These are phyloP conservation scores for Olivierus martensii DNA, from an alignment of 1,140 invertebrate genomes.

Conservation along the genomic window DNA sequence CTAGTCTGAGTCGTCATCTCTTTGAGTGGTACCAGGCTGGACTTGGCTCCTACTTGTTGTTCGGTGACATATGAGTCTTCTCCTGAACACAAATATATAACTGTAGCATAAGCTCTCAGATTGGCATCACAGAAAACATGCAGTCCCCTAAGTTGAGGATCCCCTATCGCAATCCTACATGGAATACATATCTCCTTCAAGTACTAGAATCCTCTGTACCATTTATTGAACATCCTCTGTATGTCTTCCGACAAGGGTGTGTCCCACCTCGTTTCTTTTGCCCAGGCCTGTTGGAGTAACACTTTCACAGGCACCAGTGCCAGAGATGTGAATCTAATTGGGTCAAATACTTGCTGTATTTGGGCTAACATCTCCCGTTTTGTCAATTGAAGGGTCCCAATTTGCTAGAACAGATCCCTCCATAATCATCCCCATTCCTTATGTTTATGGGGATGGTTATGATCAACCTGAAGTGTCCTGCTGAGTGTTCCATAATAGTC, in stretches of 20 bases:
- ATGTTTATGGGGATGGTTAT: neutral
- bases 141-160: no score
- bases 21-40: neutral
- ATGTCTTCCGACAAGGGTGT: neutral
- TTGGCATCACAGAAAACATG: no score
- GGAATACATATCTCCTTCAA: no score
- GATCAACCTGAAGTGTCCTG: neutral
- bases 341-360: neutral
- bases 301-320: neutral
- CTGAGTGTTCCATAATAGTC: neutral
- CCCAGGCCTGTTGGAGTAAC: conserved; percentile 3
- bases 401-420: no score
- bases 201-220: neutral
- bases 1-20: neutral
- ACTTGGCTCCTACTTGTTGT: neutral
- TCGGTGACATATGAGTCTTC: neutral
- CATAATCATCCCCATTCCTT: no score
- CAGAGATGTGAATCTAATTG: neutral
- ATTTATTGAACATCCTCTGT: neutral
- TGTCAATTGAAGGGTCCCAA: neutral
- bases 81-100: no score
- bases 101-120: no score
- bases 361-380: neutral
- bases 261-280: conserved; percentile 5
- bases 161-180: no score